Evolutionary conservation across 1,140 invertebrate genomes (phyloP), one percentile per base, ranked within the genome.

Genomic region (Rhopalosiphum maidis): DNA sequence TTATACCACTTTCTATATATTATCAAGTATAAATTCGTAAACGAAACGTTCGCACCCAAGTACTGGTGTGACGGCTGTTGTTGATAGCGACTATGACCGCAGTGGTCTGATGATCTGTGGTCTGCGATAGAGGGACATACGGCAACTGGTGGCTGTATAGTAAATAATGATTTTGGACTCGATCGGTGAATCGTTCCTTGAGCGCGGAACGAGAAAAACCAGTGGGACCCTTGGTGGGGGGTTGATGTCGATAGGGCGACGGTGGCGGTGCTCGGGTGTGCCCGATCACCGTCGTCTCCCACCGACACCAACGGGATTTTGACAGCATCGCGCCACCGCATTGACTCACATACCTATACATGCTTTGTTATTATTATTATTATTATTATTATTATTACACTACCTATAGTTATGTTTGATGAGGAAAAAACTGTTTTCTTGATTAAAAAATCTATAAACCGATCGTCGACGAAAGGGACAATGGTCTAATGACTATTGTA

Each of bases 141-240:
- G 37, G 68, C 89, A 90, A 90, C 89, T 90, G 89, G 89, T 90
- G 89, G 41, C 37, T 68, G 89, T 41, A 90, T 68, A 46, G 43
- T 41, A 37, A 23, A 68, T 90, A 90, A 90, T 68, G 89, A 90
- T 90, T 90, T 90, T 8, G 30, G 60, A 77, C n/a, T 77, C 30
- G 30, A 2, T 41, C 41, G 3, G 60, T 77, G 60, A 77, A 77
- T 77, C 60, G 55, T 60, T 68, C 55, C 37, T 43, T 46, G 89
- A 90, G 89, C 37, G 25, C 89, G 6, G 89, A 90, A 90, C 54
- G 9, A 43, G 89, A 68, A 6, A 4, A 68, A n/a, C 55, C 37
- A 43, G 37, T 55, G 35, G 23, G 37, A 15, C 4, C 35, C 35
- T 18, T 18, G 54, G 89, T 60, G 89, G 89, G 89, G 54, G 37